These are phyloP conservation scores for Genyomyrus donnyi DNA, from an alignment of 2,113 vertebrate species.

Conservation along the genomic window DNA sequence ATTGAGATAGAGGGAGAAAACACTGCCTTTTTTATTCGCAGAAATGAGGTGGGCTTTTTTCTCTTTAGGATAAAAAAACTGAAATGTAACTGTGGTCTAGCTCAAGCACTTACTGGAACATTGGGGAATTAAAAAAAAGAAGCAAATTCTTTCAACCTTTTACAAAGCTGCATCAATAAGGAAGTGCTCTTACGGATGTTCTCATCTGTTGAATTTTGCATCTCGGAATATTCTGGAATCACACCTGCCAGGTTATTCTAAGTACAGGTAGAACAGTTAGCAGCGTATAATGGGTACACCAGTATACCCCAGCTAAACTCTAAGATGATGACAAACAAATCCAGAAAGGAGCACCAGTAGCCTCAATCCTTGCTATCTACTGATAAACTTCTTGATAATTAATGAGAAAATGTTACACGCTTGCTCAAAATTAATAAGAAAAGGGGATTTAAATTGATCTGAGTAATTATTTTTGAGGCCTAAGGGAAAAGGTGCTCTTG, in stretches of 20 bases:
- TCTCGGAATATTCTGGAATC: not conserved
- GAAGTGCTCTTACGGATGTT: not conserved
- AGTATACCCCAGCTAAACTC: not conserved
- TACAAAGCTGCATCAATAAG: not conserved
- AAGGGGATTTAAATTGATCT: slow-evolving; percentile 4
- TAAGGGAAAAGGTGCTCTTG: slow-evolving; percentile 13
- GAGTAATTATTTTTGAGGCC: slow-evolving; percentile 18
- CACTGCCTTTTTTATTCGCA: not conserved
- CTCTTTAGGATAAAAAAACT: not conserved
- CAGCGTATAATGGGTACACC: not conserved
- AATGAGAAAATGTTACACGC: not conserved
- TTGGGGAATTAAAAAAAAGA: no score
- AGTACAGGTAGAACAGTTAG: not conserved
- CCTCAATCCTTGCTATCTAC: not conserved
- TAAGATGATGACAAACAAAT: not conserved
- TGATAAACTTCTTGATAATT: not conserved
- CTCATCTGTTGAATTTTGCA: not conserved
- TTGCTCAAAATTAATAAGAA: slow-evolving; percentile 15
- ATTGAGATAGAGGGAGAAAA: not conserved
- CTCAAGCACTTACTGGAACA: not conserved
- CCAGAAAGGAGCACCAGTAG: slow-evolving; percentile 6
- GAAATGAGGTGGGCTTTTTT: not conserved
- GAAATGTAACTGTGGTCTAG: not conserved
- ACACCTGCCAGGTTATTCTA: not conserved
- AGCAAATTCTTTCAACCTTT: not conserved